Evolutionary conservation across 2,888 invertebrate species (phyloP), one percentile per base, ranked within the genome.

Genomic region (Bibio marci): DNA sequence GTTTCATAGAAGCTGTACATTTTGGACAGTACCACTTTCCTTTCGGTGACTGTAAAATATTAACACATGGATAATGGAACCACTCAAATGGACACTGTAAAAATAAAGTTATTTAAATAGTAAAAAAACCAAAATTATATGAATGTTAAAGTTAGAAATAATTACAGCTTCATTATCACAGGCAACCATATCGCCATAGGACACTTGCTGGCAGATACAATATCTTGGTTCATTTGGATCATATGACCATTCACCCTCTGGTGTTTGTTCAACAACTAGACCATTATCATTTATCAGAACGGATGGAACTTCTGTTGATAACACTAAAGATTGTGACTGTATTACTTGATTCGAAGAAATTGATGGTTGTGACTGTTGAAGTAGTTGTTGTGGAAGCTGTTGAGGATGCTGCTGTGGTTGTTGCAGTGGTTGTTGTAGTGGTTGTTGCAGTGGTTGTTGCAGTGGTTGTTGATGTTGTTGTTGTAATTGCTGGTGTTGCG

Each of bases 21-120:
- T 88, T 87, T 0, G 94, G 92, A 59, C 98, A 98, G 62, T 86
- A 97, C 98, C 98, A 98, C 62, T 95, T 95, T 40, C 95, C 94
- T 60, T 92, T 91, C 0, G 98, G 97, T 32, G 94, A 87, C 40
- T 90, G 86, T 0, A 86, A 83, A 48, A 98, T 86, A 36, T 88
- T 90, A 37, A 98, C 97, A 60, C 98, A 98, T 6, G 86, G 86
- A 65, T 95, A 97, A 66, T 98, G 97, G 66, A 97, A 98, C 98
- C 98, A 98, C 62, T 97, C 94, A 55, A 87, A 90, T 2, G 90
- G 90, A 62, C 97, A 98, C 85, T 88, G n/a, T n/a, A 68, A 43
- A 70, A 65, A 48, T 58, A 44, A 50, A 50, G 41, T 45, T 45
- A 35, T 41, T 38, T 32, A 36, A 15, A 14, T 36, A 31, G 35